Evolutionary conservation across 2,113 vertebrate genomes (phyloP).

Genomic region (Podarcis cretensis): DNA sequence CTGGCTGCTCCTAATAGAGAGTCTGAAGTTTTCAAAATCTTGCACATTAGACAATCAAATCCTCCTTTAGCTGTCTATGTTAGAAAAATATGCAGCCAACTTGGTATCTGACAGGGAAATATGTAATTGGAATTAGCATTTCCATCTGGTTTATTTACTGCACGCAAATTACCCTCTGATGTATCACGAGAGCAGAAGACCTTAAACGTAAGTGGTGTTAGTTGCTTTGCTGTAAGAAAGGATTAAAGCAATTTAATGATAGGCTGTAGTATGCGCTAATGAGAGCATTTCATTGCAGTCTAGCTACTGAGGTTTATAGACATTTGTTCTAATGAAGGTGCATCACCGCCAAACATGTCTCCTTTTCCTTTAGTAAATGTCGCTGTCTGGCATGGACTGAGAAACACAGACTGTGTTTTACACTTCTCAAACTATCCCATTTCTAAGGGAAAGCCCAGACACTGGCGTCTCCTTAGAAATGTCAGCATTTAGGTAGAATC

Average conservation of each 20-base stretch:
- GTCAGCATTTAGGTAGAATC: neutral
- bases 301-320: conserved; percentile 24
- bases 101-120: conserved; percentile 5
- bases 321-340: conserved; percentile 29
- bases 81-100: neutral
- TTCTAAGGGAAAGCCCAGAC: neutral
- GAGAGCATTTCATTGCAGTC: conserved; percentile 48
- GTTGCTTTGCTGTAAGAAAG: conserved; percentile 44
- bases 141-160: conserved; percentile 35
- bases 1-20: neutral
- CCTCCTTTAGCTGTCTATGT: neutral
- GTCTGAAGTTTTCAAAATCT: neutral
- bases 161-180: conserved; percentile 37
- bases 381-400: conserved; percentile 15
- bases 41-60: conserved; percentile 13
- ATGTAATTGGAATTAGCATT: conserved; percentile 24
- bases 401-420: conserved; percentile 20
- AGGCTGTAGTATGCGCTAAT: conserved; percentile 47
- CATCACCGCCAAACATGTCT: neutral
- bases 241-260: conserved; percentile 54
- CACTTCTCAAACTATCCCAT: neutral
- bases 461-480: neutral
- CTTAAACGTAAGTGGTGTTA: conserved; percentile 40
- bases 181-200: conserved; percentile 35
- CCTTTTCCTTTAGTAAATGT: conserved; percentile 46